Evolutionary conservation across 64 coral and sea anemone genomes (phyloP), one percentile per base, ranked within the genome.

Genomic region (Pocillopora damicornis): DNA sequence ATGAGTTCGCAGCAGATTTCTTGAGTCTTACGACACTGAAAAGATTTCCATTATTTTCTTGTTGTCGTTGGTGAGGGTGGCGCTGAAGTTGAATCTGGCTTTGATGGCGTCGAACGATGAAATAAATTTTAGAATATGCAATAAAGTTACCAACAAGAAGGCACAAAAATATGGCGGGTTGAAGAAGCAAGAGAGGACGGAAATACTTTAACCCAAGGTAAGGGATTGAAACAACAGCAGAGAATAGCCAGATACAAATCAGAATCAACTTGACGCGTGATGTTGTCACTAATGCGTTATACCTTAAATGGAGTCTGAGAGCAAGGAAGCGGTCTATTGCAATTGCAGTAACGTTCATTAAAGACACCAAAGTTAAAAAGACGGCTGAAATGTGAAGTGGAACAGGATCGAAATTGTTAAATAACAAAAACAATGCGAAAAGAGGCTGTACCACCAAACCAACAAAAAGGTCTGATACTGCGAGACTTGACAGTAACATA

Each of bases 71-170:
- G n/a, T 79, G 7, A 7, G 7, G 77, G 3, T 60, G 57, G 13
- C 25, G 42, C 7, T 51, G 42, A 51, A 51, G 58, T 35, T 71
- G 23, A 59, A 89, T 89, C 26, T 80, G 87, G 58, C 15, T 71
- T 72, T 79, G 37, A 42, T 89, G 87, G 2, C 87, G 76, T 63
- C 76, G 60, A 71, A 79, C 76, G 20, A 89, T 72, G 8, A 68
- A 11, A 20, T 80, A 72, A 9, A 88, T 88, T 25, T 73, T 75
- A 13, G 64, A 37, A 26, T 69, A 88, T 15, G 56, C 9, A 38
- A 38, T 11, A n/a, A 79, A 37, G 10, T 64, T 71, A 20, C 38
- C 76, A 80, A 89, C 23, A 58, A 80, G n/a, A 13, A 61, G 22
- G 22, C 9, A 26, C 0, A 30, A 4, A 25, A 60, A 5, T 0